phyloP scores from a whole-genome alignment of 2,888 invertebrate genomes.

The Leucozona laternaria region DNA sequence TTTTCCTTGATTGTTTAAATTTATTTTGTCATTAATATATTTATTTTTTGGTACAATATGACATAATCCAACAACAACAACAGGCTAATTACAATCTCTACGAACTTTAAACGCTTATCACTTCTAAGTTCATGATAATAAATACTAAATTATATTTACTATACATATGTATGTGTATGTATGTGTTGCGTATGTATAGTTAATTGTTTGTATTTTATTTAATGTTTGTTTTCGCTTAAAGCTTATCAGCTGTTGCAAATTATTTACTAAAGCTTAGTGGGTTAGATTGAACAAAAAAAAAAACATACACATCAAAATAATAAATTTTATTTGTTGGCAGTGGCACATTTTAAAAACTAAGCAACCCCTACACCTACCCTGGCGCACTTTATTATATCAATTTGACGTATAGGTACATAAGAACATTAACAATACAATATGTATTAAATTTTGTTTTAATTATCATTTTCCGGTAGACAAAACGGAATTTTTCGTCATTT shows the following conservation, averaged over 20 bases:
- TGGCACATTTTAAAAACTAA: constrained; percentile 15
- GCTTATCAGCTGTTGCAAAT: constrained; percentile 30
- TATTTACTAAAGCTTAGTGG: constrained; percentile 13
- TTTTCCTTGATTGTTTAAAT: too few relatives aligned
- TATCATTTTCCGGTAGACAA: constrained; percentile 66
- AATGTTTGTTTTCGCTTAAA: neutral
- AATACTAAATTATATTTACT: constrained; percentile 19
- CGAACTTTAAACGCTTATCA: constrained; percentile 70
- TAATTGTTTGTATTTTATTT: constrained; percentile 6
- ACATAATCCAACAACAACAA: neutral
- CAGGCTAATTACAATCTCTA: constrained; percentile 25
- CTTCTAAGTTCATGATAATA: constrained; percentile 65
- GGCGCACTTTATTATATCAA: neutral
- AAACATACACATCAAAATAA: neutral
- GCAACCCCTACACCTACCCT: constrained; percentile 4
- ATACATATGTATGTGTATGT: neutral
- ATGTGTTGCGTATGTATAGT: too few relatives aligned
- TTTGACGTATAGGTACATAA: constrained; percentile 51
- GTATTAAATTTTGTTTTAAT: constrained; percentile 25
- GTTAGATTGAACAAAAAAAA: neutral
- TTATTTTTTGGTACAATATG: neutral
- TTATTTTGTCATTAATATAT: too few relatives aligned
- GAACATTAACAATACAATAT: neutral
- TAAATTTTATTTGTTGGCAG: constrained; percentile 23
- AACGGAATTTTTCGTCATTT: constrained; percentile 52